A percentile compares a stretch with the other conserved stretches of the same genome.
Evolutionary conservation across 1,140 invertebrate genomes (phyloP).

Genomic region (Homarus americanus): DNA sequence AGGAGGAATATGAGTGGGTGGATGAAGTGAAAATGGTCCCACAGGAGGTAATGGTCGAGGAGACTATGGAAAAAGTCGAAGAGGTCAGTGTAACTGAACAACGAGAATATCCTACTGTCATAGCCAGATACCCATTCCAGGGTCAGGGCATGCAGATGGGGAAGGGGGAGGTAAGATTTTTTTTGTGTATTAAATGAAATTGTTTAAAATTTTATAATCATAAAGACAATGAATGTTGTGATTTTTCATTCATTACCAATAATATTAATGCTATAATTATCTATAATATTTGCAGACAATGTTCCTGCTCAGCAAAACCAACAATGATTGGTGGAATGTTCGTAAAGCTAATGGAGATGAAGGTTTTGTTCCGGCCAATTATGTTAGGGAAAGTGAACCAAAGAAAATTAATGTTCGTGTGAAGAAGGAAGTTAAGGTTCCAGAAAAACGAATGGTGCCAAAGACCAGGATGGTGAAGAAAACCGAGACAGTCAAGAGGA

Average conservation of each 20-base stretch:
- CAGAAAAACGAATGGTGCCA: conserved; percentile 90
- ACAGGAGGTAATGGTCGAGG: conserved; percentile 93
- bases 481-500: conserved; percentile 84
- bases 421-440: conserved; percentile 89
- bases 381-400: conserved; percentile 95
- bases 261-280: too few relatives aligned
- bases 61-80: conserved; percentile 92
- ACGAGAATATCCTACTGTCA: conserved; percentile 92
- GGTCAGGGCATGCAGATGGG: conserved; percentile 95
- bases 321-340: conserved; percentile 99
- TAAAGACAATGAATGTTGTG: too few relatives aligned
- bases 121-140: conserved; percentile 90
- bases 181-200: background rate
- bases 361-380: conserved; percentile 98
- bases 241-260: too few relatives aligned
- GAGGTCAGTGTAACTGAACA: conserved; percentile 93
- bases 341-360: conserved; percentile 93
- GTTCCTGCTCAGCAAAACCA: conserved; percentile 96
- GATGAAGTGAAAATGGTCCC: conserved; percentile 84
- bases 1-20: conserved; percentile 77
- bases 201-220: too few relatives aligned
- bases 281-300: conserved; percentile 86
- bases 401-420: conserved; percentile 90
- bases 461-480: conserved; percentile 93
- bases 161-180: conserved; percentile 88